phyloP scores from a whole-genome alignment of 2,797 vertebrate species.

The Coregonus suidteri region DNA sequence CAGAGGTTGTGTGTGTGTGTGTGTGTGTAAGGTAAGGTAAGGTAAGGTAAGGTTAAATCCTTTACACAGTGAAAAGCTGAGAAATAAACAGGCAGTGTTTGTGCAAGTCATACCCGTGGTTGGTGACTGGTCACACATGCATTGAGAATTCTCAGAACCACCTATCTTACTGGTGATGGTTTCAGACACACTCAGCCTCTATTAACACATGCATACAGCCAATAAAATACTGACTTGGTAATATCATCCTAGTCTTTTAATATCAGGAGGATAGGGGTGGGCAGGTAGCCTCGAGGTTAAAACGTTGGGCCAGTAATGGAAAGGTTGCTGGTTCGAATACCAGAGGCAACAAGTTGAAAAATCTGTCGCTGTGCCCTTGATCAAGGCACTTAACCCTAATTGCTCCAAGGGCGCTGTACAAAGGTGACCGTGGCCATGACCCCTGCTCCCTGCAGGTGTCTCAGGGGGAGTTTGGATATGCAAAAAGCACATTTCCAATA shows the following conservation, averaged over 20 bases:
- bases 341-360: too few species aligned
- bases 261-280: background rate
- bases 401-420: too few species aligned
- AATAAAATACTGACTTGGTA: slow-evolving; percentile 18
- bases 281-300: too few species aligned
- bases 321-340: too few species aligned
- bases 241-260: slow-evolving; percentile 28
- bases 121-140: background rate
- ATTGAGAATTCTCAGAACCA: background rate
- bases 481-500: too few species aligned
- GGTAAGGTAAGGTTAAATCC: background rate
- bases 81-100: background rate
- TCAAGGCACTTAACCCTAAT: too few species aligned
- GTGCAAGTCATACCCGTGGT: background rate
- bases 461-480: too few species aligned
- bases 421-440: too few species aligned
- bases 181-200: background rate
- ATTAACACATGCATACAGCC: background rate
- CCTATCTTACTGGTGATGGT: background rate
- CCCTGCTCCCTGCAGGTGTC: too few species aligned
- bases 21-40: background rate
- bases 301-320: too few species aligned
- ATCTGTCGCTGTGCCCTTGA: too few species aligned
- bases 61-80: background rate
- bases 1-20: slow-evolving; percentile 17